Percentiles rank a stretch among this genome's conserved stretches.
These are phyloP conservation scores for Horisme vitalbata DNA, from an alignment of 2,888 invertebrate genomes.

Conservation along the genomic window DNA sequence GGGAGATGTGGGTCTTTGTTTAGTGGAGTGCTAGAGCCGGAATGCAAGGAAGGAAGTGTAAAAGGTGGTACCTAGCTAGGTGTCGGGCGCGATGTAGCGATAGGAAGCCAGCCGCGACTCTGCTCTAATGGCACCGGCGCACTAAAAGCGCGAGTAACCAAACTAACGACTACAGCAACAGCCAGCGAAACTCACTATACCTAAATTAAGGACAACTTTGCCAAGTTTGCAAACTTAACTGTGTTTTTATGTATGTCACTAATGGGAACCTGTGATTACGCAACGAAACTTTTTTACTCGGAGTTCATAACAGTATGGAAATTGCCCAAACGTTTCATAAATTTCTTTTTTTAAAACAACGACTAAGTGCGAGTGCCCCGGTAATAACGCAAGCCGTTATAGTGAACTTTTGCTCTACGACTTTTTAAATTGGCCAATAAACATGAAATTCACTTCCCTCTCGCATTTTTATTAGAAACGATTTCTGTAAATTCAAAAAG, in stretches of 20 bases:
- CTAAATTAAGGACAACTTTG: slow-evolving; percentile 48
- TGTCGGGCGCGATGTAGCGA: slow-evolving; percentile 30
- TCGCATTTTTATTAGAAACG: slow-evolving; percentile 40
- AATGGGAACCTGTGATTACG: slow-evolving; percentile 39
- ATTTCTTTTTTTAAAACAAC: slow-evolving; percentile 24
- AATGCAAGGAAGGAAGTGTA: slow-evolving; percentile 8
- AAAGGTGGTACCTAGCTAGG: slow-evolving; percentile 6
- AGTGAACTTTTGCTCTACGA: slow-evolving; percentile 45
- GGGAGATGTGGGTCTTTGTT: slow-evolving; percentile 29
- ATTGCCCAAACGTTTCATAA: slow-evolving; percentile 23
- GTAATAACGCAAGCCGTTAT: slow-evolving; percentile 39
- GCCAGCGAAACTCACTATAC: slow-evolving; percentile 39
- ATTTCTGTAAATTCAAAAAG: slow-evolving; percentile 32
- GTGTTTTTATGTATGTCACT: slow-evolving; percentile 39
- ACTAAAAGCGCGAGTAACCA: slow-evolving; percentile 48
- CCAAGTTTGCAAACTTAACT: slow-evolving; percentile 36
- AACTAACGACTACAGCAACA: slow-evolving; percentile 61
- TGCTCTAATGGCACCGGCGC: slow-evolving; percentile 44
- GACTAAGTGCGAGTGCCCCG: slow-evolving; percentile 24
- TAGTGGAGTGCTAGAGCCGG: slow-evolving; percentile 35
- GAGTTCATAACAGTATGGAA: slow-evolving; percentile 24
- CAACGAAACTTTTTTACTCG: slow-evolving; percentile 29
- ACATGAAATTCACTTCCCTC: slow-evolving; percentile 42
- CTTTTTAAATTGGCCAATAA: slow-evolving; percentile 47
- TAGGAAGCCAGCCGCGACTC: slow-evolving; percentile 43